Conservation (phyloP, 35 echinoderm and acorn worm species). For the Amphiura filiformis region DNA sequence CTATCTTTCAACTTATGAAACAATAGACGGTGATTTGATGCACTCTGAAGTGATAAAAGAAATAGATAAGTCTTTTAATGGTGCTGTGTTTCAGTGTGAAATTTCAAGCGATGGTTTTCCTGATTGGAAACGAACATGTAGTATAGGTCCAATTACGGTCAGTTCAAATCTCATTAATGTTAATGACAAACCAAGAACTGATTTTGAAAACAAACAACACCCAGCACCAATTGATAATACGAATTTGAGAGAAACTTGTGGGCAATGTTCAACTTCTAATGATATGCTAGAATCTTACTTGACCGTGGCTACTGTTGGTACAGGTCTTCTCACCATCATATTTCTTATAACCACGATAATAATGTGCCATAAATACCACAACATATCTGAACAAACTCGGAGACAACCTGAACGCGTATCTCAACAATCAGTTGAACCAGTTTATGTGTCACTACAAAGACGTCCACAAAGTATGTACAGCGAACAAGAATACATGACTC, state of each 20-base stretch:
- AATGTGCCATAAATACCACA: no score
- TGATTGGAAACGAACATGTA: constrained; percentile 6
- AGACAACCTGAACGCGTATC: no score
- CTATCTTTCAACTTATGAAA: not conserved
- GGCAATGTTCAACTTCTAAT: not conserved
- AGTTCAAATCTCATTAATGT: not conserved
- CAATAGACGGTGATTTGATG: not conserved
- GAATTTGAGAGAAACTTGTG: not conserved
- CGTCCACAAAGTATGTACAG: no score
- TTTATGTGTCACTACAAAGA: no score
- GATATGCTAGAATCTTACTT: no score
- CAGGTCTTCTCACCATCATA: no score
- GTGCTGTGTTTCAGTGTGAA: not conserved
- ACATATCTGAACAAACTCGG: no score
- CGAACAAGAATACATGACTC: no score
- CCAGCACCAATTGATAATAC: no score
- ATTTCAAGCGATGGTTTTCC: not conserved
- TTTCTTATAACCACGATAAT: no score
- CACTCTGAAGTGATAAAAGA: not conserved
- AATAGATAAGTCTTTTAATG: not conserved
- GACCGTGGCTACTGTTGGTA: not conserved
- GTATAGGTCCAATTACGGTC: not conserved
- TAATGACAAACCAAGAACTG: not conserved
- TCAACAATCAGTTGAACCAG: no score
- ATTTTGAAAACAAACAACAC: not conserved